Percentiles rank a stretch among this genome's conserved stretches.
Evolutionary conservation across 2,113 vertebrate genomes (phyloP).

Genomic region (Lasiurus borealis): DNA sequence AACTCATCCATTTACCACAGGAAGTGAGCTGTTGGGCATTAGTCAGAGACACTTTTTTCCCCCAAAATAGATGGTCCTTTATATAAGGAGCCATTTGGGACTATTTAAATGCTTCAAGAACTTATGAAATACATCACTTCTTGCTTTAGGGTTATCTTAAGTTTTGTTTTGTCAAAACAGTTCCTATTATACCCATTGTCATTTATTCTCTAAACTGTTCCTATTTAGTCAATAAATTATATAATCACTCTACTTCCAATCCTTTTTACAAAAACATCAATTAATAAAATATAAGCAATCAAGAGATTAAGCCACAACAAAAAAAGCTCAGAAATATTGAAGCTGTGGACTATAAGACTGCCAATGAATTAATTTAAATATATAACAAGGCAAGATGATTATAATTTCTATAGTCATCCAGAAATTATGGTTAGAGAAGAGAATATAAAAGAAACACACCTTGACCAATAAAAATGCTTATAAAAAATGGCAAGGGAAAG

Average conservation of each 20-base stretch:
- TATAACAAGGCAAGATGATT: background rate
- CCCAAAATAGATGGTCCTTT: background rate
- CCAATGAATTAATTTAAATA: background rate
- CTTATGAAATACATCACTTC: background rate
- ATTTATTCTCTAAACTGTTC: background rate
- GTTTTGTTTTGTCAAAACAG: background rate
- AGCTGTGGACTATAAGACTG: background rate
- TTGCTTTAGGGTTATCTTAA: background rate
- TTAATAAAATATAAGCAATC: background rate
- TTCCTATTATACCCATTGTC: background rate
- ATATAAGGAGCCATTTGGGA: background rate
- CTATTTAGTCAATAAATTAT: background rate
- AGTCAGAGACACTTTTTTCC: background rate
- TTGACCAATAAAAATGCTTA: slow-evolving; percentile 36
- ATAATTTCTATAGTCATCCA: background rate
- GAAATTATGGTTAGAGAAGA: slow-evolving; percentile 4
- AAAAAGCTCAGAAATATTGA: slow-evolving; percentile 28
- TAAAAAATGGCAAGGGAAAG: background rate
- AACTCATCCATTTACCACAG: background rate
- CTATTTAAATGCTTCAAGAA: background rate
- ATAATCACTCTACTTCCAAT: background rate
- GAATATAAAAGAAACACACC: background rate
- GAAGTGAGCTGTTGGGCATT: background rate
- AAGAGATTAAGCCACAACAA: background rate
- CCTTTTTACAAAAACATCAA: background rate